phyloP scores from a whole-genome alignment of 1,140 invertebrate genomes.

The Meloidogyne exigua region DNA sequence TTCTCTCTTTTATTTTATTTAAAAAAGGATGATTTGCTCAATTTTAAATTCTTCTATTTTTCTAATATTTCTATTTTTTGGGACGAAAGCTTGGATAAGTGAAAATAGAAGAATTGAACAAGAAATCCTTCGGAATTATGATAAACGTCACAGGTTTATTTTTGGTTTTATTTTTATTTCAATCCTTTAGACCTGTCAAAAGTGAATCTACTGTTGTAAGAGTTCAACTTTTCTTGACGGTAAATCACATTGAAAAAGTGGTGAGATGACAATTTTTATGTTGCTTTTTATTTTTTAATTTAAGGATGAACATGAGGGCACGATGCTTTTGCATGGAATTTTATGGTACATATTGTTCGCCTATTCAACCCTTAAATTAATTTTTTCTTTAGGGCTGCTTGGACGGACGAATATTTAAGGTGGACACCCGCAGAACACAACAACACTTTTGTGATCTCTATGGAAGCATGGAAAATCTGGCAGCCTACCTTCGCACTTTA shows the following conservation, averaged over 20 bases:
- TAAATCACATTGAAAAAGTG: conserved; percentile 53
- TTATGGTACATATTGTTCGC: conserved; percentile 32
- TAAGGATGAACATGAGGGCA: conserved; percentile 60
- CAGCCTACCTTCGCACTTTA: conserved; percentile 62
- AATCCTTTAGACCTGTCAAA: conserved; percentile 39
- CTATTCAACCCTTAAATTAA: background rate
- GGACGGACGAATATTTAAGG: conserved; percentile 58
- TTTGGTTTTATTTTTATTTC: background rate
- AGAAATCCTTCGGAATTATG: conserved; percentile 44
- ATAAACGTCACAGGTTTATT: conserved; percentile 39
- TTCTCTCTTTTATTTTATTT: too few relatives aligned
- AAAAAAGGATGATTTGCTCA: background rate
- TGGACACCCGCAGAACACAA: conserved; percentile 57
- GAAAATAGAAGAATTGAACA: conserved; percentile 39
- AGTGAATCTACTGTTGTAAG: conserved; percentile 41
- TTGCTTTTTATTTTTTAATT: background rate
- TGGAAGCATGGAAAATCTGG: conserved; percentile 59
- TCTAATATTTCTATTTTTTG: background rate
- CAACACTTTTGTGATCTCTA: conserved; percentile 43
- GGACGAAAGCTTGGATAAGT: conserved; percentile 17
- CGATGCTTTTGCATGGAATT: conserved; percentile 57
- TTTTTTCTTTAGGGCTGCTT: conserved; percentile 34
- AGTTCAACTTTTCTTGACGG: conserved; percentile 44
- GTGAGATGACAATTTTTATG: conserved; percentile 17
- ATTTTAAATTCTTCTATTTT: background rate